These are phyloP conservation scores for Caenorhabditis sulstoni DNA, from an alignment of 2,888 invertebrate species.

Conservation along the genomic window DNA sequence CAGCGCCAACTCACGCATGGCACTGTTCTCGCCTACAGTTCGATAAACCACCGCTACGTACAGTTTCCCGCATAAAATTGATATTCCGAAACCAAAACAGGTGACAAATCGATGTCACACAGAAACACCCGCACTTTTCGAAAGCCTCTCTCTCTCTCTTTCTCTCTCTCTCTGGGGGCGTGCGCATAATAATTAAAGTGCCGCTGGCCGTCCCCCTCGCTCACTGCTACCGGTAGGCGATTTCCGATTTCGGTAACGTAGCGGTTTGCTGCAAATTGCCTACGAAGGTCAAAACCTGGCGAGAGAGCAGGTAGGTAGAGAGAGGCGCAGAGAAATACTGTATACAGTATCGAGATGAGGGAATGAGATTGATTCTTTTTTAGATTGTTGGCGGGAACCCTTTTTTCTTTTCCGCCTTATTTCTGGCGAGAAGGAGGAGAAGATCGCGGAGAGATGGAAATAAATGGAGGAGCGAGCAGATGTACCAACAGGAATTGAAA, in stretches of 20 bases:
- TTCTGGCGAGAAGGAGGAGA: not conserved
- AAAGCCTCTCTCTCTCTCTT: no score
- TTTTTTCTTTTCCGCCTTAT: not conserved
- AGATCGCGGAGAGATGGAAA: not conserved
- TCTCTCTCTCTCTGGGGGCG: not conserved
- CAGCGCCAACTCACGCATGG: no score
- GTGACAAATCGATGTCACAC: conserved; percentile 9
- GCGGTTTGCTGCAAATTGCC: conserved; percentile 6
- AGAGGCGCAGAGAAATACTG: conserved; percentile 23
- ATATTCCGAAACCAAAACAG: conserved; percentile 8
- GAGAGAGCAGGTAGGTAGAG: conserved; percentile 12
- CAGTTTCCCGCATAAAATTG: no score
- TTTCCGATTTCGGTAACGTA: not conserved
- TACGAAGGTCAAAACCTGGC: conserved; percentile 4
- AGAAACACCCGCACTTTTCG: not conserved
- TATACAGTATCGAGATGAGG: conserved; percentile 15
- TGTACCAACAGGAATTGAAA: conserved; percentile 15
- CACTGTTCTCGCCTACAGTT: no score
- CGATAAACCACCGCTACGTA: no score
- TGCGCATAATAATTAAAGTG: conserved; percentile 28
- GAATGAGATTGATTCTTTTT: conserved; percentile 16
- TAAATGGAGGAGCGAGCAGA: conserved; percentile 4
- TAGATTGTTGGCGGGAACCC: not conserved
- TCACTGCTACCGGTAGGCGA: not conserved
- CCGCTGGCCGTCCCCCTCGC: not conserved